Evolutionary conservation across 2,113 vertebrate species (phyloP).

Genomic region (Lates calcarifer): DNA sequence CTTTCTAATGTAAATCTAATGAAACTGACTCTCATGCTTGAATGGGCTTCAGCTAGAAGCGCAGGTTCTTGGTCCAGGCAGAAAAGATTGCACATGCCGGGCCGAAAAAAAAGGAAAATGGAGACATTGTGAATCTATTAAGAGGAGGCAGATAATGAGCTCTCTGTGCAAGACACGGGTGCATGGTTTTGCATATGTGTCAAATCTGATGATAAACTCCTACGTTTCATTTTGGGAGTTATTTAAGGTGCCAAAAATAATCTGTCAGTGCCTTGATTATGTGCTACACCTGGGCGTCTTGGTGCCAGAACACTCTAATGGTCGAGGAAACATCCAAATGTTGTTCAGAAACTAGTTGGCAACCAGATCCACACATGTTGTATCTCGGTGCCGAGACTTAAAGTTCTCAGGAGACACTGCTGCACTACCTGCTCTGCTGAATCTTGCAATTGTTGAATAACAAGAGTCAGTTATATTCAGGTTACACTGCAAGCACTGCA

Average conservation of each 20-base stretch:
- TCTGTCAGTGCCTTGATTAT: conserved; percentile 35
- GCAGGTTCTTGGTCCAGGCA: conserved; percentile 51
- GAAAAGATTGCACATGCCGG: conserved; percentile 40
- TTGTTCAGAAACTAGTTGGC: conserved; percentile 21
- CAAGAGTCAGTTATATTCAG: conserved; percentile 21
- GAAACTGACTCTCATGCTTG: conserved; percentile 53
- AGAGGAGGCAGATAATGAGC: conserved; percentile 59
- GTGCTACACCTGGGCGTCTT: conserved; percentile 13
- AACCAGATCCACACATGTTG: background rate
- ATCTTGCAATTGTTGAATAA: conserved; percentile 17
- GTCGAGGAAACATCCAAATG: conserved; percentile 17
- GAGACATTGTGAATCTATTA: conserved; percentile 58
- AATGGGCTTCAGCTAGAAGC: conserved; percentile 36
- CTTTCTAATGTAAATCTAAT: conserved; percentile 63
- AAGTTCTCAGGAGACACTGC: conserved; percentile 19
- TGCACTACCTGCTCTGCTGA: conserved; percentile 33
- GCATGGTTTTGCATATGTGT: conserved; percentile 57
- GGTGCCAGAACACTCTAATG: conserved; percentile 27
- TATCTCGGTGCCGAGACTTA: conserved; percentile 1
- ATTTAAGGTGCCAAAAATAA: conserved; percentile 46
- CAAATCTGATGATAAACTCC: conserved; percentile 40
- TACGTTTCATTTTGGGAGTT: conserved; percentile 33
- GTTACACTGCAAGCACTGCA: conserved; percentile 41
- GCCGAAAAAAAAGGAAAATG: conserved; percentile 29
- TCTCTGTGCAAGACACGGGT: conserved; percentile 37